Base-by-base conservation (phyloP, 2,888 invertebrate genomes). In the Papilio gigon region DNA sequence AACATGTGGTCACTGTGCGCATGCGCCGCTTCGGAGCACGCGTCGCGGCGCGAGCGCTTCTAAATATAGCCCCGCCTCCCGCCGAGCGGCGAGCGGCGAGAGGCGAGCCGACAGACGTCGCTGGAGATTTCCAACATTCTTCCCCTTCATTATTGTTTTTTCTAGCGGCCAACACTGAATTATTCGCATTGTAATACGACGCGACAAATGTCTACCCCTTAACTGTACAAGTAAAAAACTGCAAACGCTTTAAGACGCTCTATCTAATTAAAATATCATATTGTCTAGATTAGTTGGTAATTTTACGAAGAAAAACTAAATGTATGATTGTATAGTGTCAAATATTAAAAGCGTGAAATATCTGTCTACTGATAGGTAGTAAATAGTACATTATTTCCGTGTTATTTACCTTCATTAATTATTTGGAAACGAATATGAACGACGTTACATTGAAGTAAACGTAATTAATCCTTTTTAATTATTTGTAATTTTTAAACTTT, bases 31-130 rank as follows among this genome's bases (percentile, higher is more conserved):
- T 35, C 50, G 71, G 72, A 79, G 82, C 87, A 84, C 84, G 87
- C 88, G 87, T 80, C 83, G 84, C 81, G 83, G 84, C 88, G 88
- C 89, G 84, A 78, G 86, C 87, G 87, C 84, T 14, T 68, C 89
- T 90, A 90, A 82, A 89, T 89, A 83, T 91, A 91, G 89, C 80
- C 74, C 75, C 78, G 77, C 78, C 81, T 80, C 81, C 79, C 80
- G 80, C 81, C 85, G 87, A 88, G 90, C 53, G 30, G 30, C 27
- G 53, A 30, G 88, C 87, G 88, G 78, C 84, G 83, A 85, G 86
- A 78, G 78, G 9, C 37, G 30, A 27, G 71, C 75, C 75, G 78
- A 77, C 82, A 27, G 71, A 75, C 75, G 78, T 77, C 81, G 79
- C 81, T 80, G 80, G 81, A 77, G 77, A 77, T 75, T 75, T 86